Evolutionary conservation across 2,888 invertebrate genomes (phyloP).

Genomic region (Schizaphis graminum): DNA sequence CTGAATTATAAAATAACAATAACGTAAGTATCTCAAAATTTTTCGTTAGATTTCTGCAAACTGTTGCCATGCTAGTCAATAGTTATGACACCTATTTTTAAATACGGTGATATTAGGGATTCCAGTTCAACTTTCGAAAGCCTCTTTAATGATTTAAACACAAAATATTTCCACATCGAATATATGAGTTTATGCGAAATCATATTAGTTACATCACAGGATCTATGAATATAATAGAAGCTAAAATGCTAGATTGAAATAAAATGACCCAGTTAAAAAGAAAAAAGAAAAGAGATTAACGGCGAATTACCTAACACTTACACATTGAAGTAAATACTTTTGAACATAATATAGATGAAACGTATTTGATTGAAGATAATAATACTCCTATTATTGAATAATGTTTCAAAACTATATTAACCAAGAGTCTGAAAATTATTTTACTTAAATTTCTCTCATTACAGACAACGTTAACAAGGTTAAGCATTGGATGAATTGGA

Average conservation of each 20-base stretch:
- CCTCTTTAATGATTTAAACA: constrained; percentile 43
- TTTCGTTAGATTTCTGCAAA: no score
- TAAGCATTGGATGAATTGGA: constrained; percentile 32
- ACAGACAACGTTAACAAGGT: neutral
- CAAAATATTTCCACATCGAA: neutral
- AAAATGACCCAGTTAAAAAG: neutral
- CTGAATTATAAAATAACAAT: no score
- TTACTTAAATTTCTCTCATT: neutral
- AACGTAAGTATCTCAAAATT: no score
- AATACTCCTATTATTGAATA: no score
- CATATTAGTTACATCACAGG: neutral
- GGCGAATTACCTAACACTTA: neutral
- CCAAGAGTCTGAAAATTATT: neutral
- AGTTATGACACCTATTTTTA: constrained; percentile 40
- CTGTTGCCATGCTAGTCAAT: no score
- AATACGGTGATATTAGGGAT: constrained; percentile 19
- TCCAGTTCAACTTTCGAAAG: constrained; percentile 33
- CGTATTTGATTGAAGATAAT: no score
- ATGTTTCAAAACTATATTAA: neutral
- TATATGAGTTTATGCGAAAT: constrained; percentile 18
- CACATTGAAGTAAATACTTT: neutral
- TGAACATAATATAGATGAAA: neutral
- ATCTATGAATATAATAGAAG: constrained; percentile 6
- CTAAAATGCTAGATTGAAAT: neutral
- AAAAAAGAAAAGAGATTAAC: neutral